Percentiles rank a stretch among this genome's conserved stretches.
Evolutionary conservation across 2,113 vertebrate species (phyloP).

Genomic region (Pyxicephalus adspersus): DNA sequence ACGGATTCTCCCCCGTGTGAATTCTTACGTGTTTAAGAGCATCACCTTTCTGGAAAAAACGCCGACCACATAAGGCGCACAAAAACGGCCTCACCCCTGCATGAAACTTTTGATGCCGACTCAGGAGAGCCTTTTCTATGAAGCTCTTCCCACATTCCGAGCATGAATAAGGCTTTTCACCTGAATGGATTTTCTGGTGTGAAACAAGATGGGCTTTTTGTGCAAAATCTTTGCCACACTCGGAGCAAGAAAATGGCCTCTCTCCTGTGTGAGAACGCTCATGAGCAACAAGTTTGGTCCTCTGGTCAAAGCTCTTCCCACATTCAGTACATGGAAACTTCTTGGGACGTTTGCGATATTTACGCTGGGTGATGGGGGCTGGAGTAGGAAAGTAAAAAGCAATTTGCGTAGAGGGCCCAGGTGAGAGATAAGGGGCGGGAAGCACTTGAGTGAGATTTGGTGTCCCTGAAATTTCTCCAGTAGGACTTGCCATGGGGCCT

Average conservation of each 20-base stretch:
- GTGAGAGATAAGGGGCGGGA: too few relatives aligned
- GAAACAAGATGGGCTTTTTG: background rate
- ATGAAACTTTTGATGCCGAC: constrained; percentile 7
- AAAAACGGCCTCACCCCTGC: constrained; percentile 11
- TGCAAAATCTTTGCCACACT: background rate
- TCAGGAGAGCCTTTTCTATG: background rate
- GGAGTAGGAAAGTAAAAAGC: too few relatives aligned
- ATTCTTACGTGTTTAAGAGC: background rate
- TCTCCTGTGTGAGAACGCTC: background rate
- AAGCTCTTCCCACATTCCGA: constrained; percentile 16
- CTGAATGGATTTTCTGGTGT: background rate
- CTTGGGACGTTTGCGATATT: background rate
- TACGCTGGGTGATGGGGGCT: too few relatives aligned
- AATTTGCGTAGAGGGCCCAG: too few relatives aligned
- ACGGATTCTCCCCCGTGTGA: too few relatives aligned
- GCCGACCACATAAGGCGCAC: constrained; percentile 1
- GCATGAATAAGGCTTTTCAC: background rate
- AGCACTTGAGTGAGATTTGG: too few relatives aligned
- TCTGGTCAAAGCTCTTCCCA: background rate
- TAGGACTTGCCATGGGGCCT: too few relatives aligned
- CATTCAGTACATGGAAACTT: background rate
- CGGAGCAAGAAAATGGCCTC: background rate
- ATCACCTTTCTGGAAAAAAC: background rate
- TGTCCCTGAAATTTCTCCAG: too few relatives aligned
- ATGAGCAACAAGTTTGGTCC: background rate